phyloP scores from a whole-genome alignment of 2,113 vertebrate species.

The Hippolais icterina region DNA sequence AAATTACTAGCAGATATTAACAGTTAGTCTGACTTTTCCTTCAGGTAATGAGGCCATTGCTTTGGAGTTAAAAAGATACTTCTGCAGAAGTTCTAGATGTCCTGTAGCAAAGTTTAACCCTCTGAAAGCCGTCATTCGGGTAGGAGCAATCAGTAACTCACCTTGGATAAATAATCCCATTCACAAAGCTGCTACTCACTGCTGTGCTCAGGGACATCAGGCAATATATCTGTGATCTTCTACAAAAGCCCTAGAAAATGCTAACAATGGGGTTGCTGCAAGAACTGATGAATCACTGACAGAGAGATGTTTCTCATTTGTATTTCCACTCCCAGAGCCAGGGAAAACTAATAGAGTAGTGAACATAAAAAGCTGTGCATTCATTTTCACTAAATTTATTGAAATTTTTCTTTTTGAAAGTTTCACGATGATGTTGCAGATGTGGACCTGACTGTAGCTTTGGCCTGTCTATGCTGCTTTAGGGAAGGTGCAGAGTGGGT shows the following conservation, averaged over 20 bases:
- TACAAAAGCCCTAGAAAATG: neutral
- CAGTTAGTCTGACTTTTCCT: neutral
- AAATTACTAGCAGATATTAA: neutral
- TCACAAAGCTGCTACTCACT: neutral
- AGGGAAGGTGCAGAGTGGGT: neutral
- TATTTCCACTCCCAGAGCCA: neutral
- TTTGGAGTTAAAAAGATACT: neutral
- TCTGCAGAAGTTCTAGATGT: neutral
- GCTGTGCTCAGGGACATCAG: neutral
- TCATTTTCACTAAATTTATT: neutral
- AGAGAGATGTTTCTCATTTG: neutral
- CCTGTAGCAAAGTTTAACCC: neutral
- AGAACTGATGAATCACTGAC: neutral
- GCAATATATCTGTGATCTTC: neutral
- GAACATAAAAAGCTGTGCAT: neutral
- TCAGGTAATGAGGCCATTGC: neutral
- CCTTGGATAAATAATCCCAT: neutral
- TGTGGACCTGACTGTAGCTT: neutral
- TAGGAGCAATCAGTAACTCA: neutral
- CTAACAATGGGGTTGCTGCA: rapidly evolving
- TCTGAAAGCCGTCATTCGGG: neutral
- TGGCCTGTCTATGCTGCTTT: neutral
- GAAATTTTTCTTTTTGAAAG: neutral
- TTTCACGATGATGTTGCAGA: neutral
- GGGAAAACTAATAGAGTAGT: neutral